Percentiles rank a stretch among this genome's conserved stretches.
These are phyloP conservation scores for Lapara coniferarum DNA, from an alignment of 2,888 invertebrate species.

Conservation along the genomic window DNA sequence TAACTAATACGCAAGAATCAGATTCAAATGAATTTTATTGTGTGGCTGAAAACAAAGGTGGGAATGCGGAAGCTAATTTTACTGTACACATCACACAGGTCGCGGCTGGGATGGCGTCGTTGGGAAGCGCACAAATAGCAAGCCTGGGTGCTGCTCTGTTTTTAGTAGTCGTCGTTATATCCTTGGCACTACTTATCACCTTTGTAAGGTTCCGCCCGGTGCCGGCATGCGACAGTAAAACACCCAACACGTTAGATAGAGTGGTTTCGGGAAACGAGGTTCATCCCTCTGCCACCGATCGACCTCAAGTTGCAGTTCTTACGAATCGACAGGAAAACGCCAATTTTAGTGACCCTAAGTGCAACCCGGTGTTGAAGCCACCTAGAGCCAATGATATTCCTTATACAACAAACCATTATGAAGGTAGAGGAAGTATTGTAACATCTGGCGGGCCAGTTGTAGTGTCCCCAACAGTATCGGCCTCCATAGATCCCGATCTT, in stretches of 20 bases:
- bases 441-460: conserved; percentile 86
- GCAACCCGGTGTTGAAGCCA: conserved; percentile 89
- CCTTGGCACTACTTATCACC: conserved; percentile 87
- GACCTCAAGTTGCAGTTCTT: conserved; percentile 83
- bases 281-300: conserved; percentile 74
- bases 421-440: conserved; percentile 86
- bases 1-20: conserved; percentile 92
- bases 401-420: conserved; percentile 87
- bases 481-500: conserved; percentile 92
- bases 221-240: conserved; percentile 89
- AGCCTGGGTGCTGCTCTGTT: conserved; percentile 92
- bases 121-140: conserved; percentile 93
- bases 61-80: conserved; percentile 94
- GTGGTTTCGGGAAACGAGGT: conserved; percentile 85
- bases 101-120: conserved; percentile 90
- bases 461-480: conserved; percentile 89
- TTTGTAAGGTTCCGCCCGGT: conserved; percentile 89
- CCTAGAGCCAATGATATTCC: conserved; percentile 87
- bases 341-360: conserved; percentile 71
- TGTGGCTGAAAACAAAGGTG: conserved; percentile 94
- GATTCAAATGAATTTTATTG: conserved; percentile 94
- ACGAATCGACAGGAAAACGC: conserved; percentile 79
- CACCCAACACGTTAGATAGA: conserved; percentile 88
- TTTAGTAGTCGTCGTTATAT: conserved; percentile 89
- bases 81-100: conserved; percentile 91